These are phyloP conservation scores for Chesias legatella DNA, from an alignment of 2,888 invertebrate species.

Conservation along the genomic window DNA sequence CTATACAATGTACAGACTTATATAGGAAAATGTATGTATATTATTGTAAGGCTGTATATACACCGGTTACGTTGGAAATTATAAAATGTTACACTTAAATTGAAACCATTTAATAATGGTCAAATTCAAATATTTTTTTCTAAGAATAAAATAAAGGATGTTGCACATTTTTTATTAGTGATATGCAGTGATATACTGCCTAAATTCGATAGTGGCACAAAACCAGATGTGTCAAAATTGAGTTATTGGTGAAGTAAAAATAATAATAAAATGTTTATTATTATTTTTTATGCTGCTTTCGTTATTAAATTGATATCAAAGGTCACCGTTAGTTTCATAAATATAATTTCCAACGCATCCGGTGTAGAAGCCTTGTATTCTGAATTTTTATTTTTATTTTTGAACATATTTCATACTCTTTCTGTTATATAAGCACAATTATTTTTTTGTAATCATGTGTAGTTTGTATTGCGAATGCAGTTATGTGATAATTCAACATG, in stretches of 20 bases:
- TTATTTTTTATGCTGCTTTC: too few species aligned
- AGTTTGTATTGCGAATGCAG: neutral
- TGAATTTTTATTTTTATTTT: neutral
- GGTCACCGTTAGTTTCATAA: neutral
- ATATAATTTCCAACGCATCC: neutral
- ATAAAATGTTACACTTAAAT: too few species aligned
- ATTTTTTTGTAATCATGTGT: conserved; percentile 3
- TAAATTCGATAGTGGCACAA: too few species aligned
- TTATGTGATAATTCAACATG: neutral
- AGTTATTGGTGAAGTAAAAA: too few species aligned
- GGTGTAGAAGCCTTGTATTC: neutral
- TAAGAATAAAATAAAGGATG: too few species aligned
- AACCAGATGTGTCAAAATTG: too few species aligned
- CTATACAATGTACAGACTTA: conserved; percentile 28
- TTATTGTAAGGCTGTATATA: neutral
- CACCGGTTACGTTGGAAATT: neutral
- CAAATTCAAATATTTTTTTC: too few species aligned
- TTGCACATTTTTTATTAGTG: too few species aligned
- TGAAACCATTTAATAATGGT: too few species aligned
- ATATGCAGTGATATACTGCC: too few species aligned
- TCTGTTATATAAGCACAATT: conserved; percentile 13
- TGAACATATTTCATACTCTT: conserved; percentile 1
- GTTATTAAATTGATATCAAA: too few species aligned
- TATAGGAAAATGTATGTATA: conserved; percentile 6
- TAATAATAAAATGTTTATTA: too few species aligned